Evolutionary conservation across 1,140 invertebrate species (phyloP).

Genomic region (Pachyrhynchus sulphureomaculatus): DNA sequence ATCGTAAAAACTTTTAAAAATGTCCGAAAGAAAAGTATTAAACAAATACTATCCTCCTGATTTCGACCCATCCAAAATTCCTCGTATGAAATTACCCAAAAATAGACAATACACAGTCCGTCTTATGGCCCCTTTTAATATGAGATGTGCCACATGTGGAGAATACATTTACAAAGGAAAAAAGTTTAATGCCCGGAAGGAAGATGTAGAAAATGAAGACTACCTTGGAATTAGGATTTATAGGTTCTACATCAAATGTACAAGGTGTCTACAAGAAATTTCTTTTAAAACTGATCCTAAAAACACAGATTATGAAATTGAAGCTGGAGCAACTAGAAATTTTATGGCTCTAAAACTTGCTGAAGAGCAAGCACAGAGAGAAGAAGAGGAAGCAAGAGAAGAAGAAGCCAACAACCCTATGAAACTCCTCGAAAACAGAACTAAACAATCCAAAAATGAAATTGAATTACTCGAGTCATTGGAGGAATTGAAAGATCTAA

Average conservation of each 20-base stretch:
- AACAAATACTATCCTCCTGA: conserved; percentile 99
- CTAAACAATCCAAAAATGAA: conserved; percentile 94
- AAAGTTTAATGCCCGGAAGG: conserved; percentile 99
- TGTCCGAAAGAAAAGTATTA: conserved; percentile 91
- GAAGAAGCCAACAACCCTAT: conserved; percentile 99
- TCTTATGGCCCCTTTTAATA: conserved; percentile 98
- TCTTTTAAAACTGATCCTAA: conserved; percentile 98
- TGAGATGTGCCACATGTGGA: conserved; percentile 97
- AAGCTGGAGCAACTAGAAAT: conserved; percentile 96
- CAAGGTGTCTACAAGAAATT: conserved; percentile 96
- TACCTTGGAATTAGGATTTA: conserved; percentile 98
- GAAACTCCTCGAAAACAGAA: conserved; percentile 93
- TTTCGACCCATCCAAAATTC: conserved; percentile 99
- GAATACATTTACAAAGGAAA: conserved; percentile 99
- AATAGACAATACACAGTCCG: conserved; percentile 98
- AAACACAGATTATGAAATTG: conserved; percentile 97
- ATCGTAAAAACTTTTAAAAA: conserved; percentile 52
- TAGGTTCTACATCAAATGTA: conserved; percentile 94
- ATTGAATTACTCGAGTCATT: conserved; percentile 93
- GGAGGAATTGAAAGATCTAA: conserved; percentile 96
- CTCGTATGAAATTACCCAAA: conserved; percentile 91
- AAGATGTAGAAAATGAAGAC: conserved; percentile 96
- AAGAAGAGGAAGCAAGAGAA: conserved; percentile 91
- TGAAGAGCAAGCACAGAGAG: conserved; percentile 90
- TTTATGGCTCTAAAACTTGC: conserved; percentile 98